phyloP scores from a whole-genome alignment of 1,140 invertebrate species.

The Bombyx mandarina region DNA sequence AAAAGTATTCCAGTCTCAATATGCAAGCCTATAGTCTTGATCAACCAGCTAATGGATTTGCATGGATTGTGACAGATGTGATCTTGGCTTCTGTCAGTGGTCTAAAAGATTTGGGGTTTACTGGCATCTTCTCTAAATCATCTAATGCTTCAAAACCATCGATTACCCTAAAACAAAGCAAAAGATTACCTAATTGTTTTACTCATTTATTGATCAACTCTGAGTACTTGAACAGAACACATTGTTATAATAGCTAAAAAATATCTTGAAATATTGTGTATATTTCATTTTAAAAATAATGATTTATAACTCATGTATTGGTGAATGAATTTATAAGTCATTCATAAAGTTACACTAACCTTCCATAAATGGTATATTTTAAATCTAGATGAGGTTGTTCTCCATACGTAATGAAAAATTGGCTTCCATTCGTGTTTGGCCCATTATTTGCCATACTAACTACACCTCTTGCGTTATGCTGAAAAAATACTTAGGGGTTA shows the following conservation, averaged over 20 bases:
- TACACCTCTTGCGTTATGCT: slow-evolving; percentile 90
- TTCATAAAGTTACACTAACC: slow-evolving; percentile 73
- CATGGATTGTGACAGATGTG: slow-evolving; percentile 93
- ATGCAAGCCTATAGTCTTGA: background rate
- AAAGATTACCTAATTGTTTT: background rate
- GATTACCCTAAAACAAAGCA: slow-evolving; percentile 84
- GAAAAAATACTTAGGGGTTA: slow-evolving; percentile 17
- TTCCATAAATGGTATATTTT: slow-evolving; percentile 98
- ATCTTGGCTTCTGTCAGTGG: slow-evolving; percentile 89
- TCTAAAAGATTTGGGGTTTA: slow-evolving; percentile 93
- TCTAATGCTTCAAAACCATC: slow-evolving; percentile 97
- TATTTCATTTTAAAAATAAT: too few relatives aligned
- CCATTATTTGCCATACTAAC: slow-evolving; percentile 99
- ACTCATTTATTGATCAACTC: background rate
- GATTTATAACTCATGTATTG: too few relatives aligned
- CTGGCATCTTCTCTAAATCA: slow-evolving; percentile 94
- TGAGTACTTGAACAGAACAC: background rate
- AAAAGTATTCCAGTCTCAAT: too few relatives aligned
- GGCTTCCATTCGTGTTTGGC: slow-evolving; percentile 98
- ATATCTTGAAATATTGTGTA: too few relatives aligned
- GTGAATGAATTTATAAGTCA: too few relatives aligned
- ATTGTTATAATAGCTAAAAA: too few relatives aligned
- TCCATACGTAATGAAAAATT: slow-evolving; percentile 97
- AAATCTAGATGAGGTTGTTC: slow-evolving; percentile 96
- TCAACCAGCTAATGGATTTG: slow-evolving; percentile 90